Evolutionary conservation across 2,888 invertebrate genomes (phyloP), one percentile per base, ranked within the genome.

Genomic region (Philereme vetulata): DNA sequence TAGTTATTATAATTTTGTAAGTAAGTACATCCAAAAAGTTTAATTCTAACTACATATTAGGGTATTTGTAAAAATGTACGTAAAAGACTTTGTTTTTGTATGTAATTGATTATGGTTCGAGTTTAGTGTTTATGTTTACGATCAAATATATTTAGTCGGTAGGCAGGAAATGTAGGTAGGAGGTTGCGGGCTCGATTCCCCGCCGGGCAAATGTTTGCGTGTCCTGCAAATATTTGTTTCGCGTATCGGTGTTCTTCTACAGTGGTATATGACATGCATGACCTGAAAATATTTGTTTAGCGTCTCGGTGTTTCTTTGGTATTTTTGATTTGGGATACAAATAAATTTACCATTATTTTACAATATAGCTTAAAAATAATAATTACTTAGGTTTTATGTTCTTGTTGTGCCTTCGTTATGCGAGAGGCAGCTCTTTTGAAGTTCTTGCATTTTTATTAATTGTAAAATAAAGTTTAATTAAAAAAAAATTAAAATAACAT

Each of bases 371-470:
- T 44, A 11, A 0, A 9, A 8, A 4, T 4, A 40, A 40, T n/a
- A n/a, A n/a, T n/a, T n/a, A n/a, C n/a, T 6, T 40, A 9, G 8
- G 0, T 40, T 40, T 34, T 34, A 21, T 46, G 34, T 36, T 8
- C 43, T 36, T 58, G 57, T 58, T 58, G 57, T 52, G 48, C 48
- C 52, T 52, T 58, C 52, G 57, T 48, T 11, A 58, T 48, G 47
- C 11, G 36, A 47, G 52, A 32, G 50, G 54, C 50, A 55, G 55
- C 51, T 11, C 21, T 53, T 51, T 43, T 44, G 10, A 11, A 35
- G 43, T 50, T 53, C 49, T 54, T 51, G 49, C 50, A 53, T 60
- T 54, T 50, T 38, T 7, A 49, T 52, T 4, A 6, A 38, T 50
- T 50, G 4, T 40, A 43, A 43, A 11, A 35, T 43, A n/a, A 40